phyloP scores from a whole-genome alignment of 1,140 invertebrate species.

The Brachionus asplanchnoidis region DNA sequence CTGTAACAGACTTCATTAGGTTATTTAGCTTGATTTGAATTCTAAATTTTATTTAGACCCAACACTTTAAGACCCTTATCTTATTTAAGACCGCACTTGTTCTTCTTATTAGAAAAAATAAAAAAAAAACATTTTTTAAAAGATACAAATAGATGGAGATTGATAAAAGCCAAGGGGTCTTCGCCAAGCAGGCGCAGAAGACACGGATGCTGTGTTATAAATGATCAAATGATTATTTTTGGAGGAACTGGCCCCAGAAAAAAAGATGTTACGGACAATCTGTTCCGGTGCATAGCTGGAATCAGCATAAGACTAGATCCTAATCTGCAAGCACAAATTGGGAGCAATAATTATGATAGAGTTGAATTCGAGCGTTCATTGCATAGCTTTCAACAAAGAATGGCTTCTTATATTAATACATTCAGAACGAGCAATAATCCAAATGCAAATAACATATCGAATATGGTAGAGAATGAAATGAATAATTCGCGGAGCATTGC shows the following conservation, averaged over 20 bases:
- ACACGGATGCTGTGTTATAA: slow-evolving; percentile 68
- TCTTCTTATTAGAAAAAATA: not conserved
- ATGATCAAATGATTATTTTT: slow-evolving; percentile 69
- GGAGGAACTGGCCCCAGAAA: slow-evolving; percentile 67
- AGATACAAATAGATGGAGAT: slow-evolving; percentile 63
- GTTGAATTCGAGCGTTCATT: not conserved
- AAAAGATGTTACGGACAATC: not conserved
- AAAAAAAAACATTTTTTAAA: slow-evolving; percentile 51
- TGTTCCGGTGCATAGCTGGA: not conserved
- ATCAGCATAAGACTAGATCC: not conserved
- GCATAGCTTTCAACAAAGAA: not conserved
- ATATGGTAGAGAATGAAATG: not conserved
- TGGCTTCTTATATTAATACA: not conserved
- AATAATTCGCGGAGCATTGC: not conserved
- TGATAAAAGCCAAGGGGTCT: slow-evolving; percentile 61
- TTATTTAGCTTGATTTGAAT: too few species aligned
- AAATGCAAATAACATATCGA: not conserved
- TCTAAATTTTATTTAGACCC: too few species aligned
- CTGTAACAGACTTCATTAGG: too few species aligned
- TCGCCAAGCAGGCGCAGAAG: slow-evolving; percentile 63
- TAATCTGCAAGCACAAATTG: not conserved
- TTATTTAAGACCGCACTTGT: too few species aligned
- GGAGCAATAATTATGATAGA: not conserved
- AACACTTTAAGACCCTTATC: too few species aligned
- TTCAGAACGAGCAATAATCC: not conserved